Conservation (phyloP, 2,113 vertebrate genomes). For the Hydrolagus affinis region DNA sequence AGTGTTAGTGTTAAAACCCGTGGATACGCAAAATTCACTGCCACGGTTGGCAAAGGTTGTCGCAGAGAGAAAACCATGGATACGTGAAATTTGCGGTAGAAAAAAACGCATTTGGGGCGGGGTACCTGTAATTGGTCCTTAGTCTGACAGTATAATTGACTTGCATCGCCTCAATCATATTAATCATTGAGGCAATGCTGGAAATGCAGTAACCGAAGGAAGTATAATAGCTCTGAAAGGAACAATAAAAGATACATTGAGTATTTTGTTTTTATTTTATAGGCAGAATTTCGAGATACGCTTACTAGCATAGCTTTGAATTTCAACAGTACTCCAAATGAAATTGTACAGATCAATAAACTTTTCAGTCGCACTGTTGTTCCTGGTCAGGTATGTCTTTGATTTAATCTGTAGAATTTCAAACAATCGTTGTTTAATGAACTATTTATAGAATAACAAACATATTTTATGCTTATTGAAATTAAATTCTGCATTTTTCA, state of each 20-base stretch:
- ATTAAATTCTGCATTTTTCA: constrained; percentile 41
- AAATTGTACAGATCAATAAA: constrained; percentile 87
- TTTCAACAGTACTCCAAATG: constrained; percentile 91
- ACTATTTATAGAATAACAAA: not conserved
- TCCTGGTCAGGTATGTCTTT: constrained; percentile 78
- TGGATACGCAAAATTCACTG: too few relatives aligned
- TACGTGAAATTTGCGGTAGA: too few relatives aligned
- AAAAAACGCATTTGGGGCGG: too few relatives aligned
- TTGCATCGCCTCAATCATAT: too few relatives aligned
- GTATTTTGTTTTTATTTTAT: constrained; percentile 41
- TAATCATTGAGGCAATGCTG: not conserved
- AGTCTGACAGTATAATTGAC: too few relatives aligned
- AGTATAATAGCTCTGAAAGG: too few relatives aligned
- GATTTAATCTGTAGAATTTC: constrained; percentile 23
- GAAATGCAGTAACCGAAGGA: not conserved
- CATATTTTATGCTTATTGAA: not conserved
- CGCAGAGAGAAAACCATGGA: too few relatives aligned
- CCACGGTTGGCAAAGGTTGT: too few relatives aligned
- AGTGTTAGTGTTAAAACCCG: too few relatives aligned
- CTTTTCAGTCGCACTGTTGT: constrained; percentile 84
- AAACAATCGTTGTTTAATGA: constrained; percentile 34
- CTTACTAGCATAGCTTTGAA: constrained; percentile 87
- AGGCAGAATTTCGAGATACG: constrained; percentile 80
- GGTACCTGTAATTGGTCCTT: too few relatives aligned
- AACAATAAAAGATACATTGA: constrained; percentile 40